A percentile compares a stretch with the other conserved stretches of the same genome.
phyloP scores from a whole-genome alignment of 2,888 invertebrate genomes.

The Aquatica leii region DNA sequence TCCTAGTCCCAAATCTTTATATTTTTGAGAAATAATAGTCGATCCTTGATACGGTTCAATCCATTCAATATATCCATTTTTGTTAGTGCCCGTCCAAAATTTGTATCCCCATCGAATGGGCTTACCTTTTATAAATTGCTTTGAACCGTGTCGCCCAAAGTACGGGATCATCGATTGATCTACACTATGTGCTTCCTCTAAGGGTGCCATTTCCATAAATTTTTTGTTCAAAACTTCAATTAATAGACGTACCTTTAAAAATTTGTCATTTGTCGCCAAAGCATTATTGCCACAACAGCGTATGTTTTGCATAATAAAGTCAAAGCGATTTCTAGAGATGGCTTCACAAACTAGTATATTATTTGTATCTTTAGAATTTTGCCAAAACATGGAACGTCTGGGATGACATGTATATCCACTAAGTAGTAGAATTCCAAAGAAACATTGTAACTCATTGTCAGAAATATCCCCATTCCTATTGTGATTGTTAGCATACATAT shows the following conservation, averaged over 20 bases:
- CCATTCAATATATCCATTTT: too few relatives aligned
- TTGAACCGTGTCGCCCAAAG: slow-evolving; percentile 50
- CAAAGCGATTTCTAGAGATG: slow-evolving; percentile 20
- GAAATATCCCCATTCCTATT: slow-evolving; percentile 22
- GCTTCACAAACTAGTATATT: slow-evolving; percentile 18
- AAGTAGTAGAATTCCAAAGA: slow-evolving; percentile 45
- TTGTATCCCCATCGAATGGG: slow-evolving; percentile 45
- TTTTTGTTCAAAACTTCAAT: slow-evolving; percentile 43
- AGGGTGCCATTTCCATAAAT: slow-evolving; percentile 41
- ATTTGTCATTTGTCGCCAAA: slow-evolving; percentile 41
- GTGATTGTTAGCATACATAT: slow-evolving; percentile 27
- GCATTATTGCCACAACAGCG: slow-evolving; percentile 42
- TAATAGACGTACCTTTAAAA: slow-evolving; percentile 44
- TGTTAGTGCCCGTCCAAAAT: too few relatives aligned
- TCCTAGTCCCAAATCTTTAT: slow-evolving; percentile 37
- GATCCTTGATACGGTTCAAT: too few relatives aligned
- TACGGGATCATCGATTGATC: slow-evolving; percentile 55
- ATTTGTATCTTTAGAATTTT: slow-evolving; percentile 35
- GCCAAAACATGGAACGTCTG: slow-evolving; percentile 40
- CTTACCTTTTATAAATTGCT: slow-evolving; percentile 47
- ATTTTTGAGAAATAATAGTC: slow-evolving; percentile 26
- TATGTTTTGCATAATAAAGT: too few relatives aligned
- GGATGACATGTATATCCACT: slow-evolving; percentile 46
- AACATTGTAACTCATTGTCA: slow-evolving; percentile 32
- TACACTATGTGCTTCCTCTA: slow-evolving; percentile 47